Conservation (phyloP, 2,797 vertebrate species). For the Gymnopithys bicolor region DNA sequence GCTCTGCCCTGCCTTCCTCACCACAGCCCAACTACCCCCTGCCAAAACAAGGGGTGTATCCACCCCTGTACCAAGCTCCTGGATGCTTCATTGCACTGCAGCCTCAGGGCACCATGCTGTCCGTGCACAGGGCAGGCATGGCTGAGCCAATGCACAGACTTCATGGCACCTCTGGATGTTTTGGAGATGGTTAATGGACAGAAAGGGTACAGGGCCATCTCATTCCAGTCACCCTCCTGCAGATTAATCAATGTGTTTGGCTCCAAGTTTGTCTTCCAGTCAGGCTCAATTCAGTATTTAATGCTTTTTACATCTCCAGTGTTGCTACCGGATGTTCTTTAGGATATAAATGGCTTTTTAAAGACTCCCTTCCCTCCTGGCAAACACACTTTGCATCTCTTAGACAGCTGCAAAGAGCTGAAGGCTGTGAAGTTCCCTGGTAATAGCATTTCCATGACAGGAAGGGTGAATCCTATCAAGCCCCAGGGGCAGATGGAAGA, state of each 20-base stretch:
- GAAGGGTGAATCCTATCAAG: neutral
- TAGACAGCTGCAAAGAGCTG: neutral
- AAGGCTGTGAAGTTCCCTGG: neutral
- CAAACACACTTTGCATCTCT: neutral
- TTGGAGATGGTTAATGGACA: neutral
- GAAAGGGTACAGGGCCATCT: neutral
- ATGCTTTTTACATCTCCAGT: conserved; percentile 28
- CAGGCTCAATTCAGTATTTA: neutral
- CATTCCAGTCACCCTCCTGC: neutral
- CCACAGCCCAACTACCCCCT: fast-evolving
- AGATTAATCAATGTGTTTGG: neutral
- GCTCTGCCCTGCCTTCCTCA: neutral
- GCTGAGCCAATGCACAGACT: neutral
- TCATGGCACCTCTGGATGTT: neutral
- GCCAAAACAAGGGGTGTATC: neutral
- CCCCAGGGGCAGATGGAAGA: neutral
- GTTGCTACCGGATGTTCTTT: neutral
- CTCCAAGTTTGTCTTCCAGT: conserved; percentile 22
- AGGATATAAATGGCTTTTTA: conserved; percentile 22
- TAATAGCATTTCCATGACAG: neutral
- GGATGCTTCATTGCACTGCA: neutral
- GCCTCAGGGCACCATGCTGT: neutral
- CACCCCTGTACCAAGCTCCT: neutral
- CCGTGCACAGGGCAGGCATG: neutral
- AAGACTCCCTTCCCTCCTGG: conserved; percentile 23